Conservation (phyloP, 2,888 invertebrate genomes). For the Drosophila vallismaia region DNA sequence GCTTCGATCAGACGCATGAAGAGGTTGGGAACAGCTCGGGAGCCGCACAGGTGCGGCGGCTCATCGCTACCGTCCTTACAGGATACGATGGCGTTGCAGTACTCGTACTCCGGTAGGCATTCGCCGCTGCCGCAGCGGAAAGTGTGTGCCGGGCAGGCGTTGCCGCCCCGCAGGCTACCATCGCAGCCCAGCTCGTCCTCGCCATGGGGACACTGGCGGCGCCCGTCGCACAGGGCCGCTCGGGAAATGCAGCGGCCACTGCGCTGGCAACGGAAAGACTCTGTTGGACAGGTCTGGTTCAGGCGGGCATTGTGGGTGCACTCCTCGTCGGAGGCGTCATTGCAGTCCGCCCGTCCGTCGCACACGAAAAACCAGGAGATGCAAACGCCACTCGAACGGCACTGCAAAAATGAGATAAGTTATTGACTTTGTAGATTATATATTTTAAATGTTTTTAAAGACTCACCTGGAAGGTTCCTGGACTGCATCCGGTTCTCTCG, state of each 20-base stretch:
- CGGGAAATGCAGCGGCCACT: conserved; percentile 90
- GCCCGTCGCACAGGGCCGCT: conserved; percentile 92
- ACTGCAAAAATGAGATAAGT: conserved; percentile 85
- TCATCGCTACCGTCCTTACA: conserved; percentile 96
- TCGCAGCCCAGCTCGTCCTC: conserved; percentile 90
- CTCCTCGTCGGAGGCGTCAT: conserved; percentile 94
- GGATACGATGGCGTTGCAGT: conserved; percentile 94
- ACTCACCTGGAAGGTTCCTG: conserved; percentile 90
- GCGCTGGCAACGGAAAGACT: conserved; percentile 89
- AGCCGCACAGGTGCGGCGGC: conserved; percentile 89
- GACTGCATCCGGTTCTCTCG: conserved; percentile 90
- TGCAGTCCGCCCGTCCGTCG: conserved; percentile 91
- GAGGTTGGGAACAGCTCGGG: conserved; percentile 84
- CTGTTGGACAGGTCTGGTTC: conserved; percentile 86
- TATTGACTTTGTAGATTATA: too few species aligned
- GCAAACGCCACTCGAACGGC: conserved; percentile 92
- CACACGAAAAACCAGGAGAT: conserved; percentile 97
- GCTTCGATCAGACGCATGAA: conserved; percentile 81
- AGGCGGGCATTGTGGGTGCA: conserved; percentile 86
- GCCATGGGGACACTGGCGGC: conserved; percentile 90
- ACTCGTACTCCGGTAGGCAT: conserved; percentile 94
- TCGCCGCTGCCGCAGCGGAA: conserved; percentile 94
- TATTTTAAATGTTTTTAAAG: neutral
- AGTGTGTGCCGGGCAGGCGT: conserved; percentile 90
- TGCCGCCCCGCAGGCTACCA: conserved; percentile 85